Conservation (phyloP, 2,113 vertebrate species). For the Apteryx owenii region DNA sequence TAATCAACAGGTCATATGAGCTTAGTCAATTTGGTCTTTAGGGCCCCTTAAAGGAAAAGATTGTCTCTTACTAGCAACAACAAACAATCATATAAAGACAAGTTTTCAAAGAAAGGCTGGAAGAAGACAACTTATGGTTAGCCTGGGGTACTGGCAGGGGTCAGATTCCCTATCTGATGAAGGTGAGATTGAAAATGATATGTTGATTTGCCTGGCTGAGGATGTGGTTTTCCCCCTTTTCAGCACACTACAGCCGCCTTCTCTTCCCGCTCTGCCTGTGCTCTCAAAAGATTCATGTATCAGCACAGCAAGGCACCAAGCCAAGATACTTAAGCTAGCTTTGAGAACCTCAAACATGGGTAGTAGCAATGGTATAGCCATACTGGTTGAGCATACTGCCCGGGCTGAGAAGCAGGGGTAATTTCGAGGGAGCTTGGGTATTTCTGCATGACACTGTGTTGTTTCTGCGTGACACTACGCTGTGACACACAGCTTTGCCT, state of each 20-base stretch:
- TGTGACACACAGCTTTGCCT: background rate
- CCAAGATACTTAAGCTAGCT: background rate
- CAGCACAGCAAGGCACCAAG: background rate
- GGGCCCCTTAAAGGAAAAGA: background rate
- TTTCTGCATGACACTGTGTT: background rate
- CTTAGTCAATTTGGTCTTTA: background rate
- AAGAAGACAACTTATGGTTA: background rate
- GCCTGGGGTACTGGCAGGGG: background rate
- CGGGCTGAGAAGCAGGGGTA: background rate
- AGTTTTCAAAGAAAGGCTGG: background rate
- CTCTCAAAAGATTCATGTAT: background rate
- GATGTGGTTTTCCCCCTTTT: background rate
- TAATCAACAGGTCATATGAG: background rate
- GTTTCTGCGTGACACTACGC: background rate
- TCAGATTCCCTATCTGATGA: background rate
- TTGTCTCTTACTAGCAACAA: background rate
- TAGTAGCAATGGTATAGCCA: background rate
- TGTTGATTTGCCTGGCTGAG: background rate
- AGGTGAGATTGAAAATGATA: background rate
- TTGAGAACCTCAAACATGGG: background rate
- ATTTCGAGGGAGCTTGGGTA: background rate
- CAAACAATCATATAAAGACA: background rate
- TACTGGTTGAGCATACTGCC: rapidly evolving
- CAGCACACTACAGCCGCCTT: rapidly evolving
- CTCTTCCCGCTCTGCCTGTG: background rate